Evolutionary conservation across 53 echinoderm and acorn worm genomes (phyloP).

Genomic region (Henricia sp.): DNA sequence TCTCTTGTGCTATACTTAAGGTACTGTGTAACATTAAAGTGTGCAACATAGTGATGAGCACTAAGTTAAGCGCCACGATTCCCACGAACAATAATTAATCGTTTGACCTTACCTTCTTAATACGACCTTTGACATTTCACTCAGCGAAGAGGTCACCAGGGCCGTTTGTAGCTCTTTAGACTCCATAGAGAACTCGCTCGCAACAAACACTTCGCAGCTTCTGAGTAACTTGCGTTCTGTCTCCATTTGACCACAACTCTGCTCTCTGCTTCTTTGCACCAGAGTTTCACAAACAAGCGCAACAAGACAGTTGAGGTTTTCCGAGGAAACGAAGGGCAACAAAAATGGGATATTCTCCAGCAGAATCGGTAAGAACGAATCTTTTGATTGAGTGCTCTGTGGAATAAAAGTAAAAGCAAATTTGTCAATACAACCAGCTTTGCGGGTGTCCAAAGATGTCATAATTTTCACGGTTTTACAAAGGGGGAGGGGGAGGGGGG

Average conservation of each 20-base stretch:
- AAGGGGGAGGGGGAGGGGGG: too few species aligned
- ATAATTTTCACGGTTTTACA: too few species aligned
- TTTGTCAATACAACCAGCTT: too few species aligned
- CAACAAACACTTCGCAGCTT: conserved; percentile 46
- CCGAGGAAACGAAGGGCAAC: conserved; percentile 15
- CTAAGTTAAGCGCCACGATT: background rate
- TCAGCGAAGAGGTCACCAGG: conserved; percentile 53
- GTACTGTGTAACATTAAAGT: too few species aligned
- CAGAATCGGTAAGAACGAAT: background rate
- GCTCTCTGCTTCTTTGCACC: background rate
- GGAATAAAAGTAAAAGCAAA: background rate
- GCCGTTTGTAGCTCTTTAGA: conserved; percentile 76
- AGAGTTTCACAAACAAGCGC: conserved; percentile 27
- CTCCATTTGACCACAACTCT: too few species aligned
- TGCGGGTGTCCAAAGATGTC: too few species aligned
- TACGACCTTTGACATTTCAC: conserved; percentile 44
- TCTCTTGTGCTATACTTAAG: too few species aligned
- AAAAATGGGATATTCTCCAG: conserved; percentile 16
- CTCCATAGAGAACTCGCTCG: conserved; percentile 73
- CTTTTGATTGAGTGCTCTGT: background rate
- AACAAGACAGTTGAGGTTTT: conserved; percentile 10
- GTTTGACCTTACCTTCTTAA: conserved; percentile 25
- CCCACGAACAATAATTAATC: background rate
- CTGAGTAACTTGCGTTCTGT: background rate
- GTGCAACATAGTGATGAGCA: background rate